Evolutionary conservation across 2,888 invertebrate species (phyloP).

Genomic region (Atethmia centrago): DNA sequence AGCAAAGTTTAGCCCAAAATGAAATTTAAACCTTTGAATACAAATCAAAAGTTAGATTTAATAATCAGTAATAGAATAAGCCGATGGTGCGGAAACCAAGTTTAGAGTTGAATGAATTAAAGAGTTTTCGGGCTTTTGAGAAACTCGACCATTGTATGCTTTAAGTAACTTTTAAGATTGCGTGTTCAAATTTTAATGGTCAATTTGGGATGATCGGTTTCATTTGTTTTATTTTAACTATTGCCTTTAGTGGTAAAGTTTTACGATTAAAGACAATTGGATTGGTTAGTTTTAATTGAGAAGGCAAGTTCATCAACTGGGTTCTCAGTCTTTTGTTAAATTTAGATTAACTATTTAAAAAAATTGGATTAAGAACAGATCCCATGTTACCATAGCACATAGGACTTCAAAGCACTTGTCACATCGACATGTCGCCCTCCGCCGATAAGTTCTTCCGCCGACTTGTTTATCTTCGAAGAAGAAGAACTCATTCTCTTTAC

Average conservation of each 20-base stretch:
- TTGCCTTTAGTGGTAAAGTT: background rate
- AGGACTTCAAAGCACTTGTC: too few relatives aligned
- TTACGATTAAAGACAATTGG: background rate
- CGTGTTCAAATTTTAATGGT: constrained; percentile 42
- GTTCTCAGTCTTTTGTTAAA: too few relatives aligned
- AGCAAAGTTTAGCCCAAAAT: constrained; percentile 75
- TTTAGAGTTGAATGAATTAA: constrained; percentile 71
- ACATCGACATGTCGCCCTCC: too few relatives aligned
- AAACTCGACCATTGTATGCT: constrained; percentile 63
- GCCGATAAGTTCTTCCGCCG: too few relatives aligned
- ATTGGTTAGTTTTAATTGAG: background rate
- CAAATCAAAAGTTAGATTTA: constrained; percentile 79
- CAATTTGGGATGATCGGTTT: constrained; percentile 18
- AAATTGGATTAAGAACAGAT: too few relatives aligned
- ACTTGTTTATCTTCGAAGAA: too few relatives aligned
- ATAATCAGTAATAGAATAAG: constrained; percentile 84
- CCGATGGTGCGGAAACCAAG: constrained; percentile 79
- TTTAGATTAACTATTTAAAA: too few relatives aligned
- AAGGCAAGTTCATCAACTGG: too few relatives aligned
- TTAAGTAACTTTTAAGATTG: constrained; percentile 57
- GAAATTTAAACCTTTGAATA: constrained; percentile 79
- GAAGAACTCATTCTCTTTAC: too few relatives aligned
- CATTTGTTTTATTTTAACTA: constrained; percentile 30
- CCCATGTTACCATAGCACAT: too few relatives aligned
- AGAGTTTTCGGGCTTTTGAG: constrained; percentile 66